A percentile compares a stretch with the other conserved stretches of the same genome.
These are phyloP conservation scores for Oncorhynchus nerka DNA, from an alignment of 2,113 vertebrate species.

Conservation along the genomic window DNA sequence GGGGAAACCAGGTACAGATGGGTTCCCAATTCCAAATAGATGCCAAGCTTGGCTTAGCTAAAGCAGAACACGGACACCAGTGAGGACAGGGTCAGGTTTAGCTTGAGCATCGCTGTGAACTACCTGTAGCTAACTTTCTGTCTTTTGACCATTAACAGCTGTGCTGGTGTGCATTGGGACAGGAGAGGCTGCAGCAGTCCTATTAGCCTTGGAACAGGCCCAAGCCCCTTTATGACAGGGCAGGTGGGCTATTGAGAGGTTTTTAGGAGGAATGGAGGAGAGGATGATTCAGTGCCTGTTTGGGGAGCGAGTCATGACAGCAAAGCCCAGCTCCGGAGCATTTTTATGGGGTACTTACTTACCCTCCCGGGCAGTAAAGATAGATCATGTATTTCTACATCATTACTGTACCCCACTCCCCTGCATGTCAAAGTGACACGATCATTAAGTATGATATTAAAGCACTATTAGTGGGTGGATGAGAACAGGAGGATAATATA, in stretches of 20 bases:
- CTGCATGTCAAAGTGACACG: conserved; percentile 12
- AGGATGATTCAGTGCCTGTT: conserved; percentile 38
- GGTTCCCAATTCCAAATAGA: too few species aligned
- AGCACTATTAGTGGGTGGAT: too few species aligned
- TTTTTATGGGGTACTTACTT: conserved; percentile 57
- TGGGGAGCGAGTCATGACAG: conserved; percentile 48
- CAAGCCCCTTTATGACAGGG: neutral
- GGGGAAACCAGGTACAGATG: too few species aligned
- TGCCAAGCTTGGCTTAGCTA: too few species aligned
- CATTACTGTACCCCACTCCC: conserved; percentile 18
- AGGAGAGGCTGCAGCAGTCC: neutral
- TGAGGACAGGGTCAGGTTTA: too few species aligned
- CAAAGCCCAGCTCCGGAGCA: conserved; percentile 25
- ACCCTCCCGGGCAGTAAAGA: conserved; percentile 40
- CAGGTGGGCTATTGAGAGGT: neutral
- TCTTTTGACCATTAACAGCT: too few species aligned
- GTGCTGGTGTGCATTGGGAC: neutral
- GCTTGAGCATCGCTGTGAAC: too few species aligned
- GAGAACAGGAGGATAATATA: too few species aligned
- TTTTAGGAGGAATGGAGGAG: conserved; percentile 18
- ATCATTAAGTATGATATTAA: too few species aligned
- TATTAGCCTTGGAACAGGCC: neutral
- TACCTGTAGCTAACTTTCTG: too few species aligned
- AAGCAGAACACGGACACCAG: too few species aligned
- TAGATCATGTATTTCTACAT: conserved; percentile 45